Evolutionary conservation across 2,113 vertebrate species (phyloP), one percentile per base, ranked within the genome.

Genomic region (Monarcha castaneiventris): DNA sequence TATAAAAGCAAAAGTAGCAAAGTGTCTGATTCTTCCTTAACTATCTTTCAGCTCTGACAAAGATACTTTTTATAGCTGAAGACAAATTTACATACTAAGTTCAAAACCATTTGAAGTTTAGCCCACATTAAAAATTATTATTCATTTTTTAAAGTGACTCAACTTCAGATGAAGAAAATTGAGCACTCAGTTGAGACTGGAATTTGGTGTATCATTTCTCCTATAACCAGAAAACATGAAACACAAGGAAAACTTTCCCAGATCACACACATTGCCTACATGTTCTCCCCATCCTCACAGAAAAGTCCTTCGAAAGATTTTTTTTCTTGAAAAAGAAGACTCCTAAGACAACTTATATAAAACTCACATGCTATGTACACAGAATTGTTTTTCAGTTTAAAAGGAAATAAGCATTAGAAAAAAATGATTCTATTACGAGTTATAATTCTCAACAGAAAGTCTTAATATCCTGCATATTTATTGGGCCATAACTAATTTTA

Each of bases 41-140:
- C 14, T 81, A 21, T 75, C 56, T 55, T 95, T 85, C 46, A 76
- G 27, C 37, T 20, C 39, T 95, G 84, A 83, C 23, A 72, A 83
- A 86, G 66, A 44, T 37, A 67, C 63, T 21, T 90, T 83, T 81
- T 77, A 80, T 94, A 94, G 88, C 72, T 62, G 26, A 89, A 73
- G 58, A 79, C 27, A 89, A 93, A 95, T 93, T 94, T 84, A 69
- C 87, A 91, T 90, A 58, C 11, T 32, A 84, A 84, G 27, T 84
- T 81, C 35, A 80, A 95, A 94, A 76, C 5, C 0, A 0, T 49
- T 87, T 72, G 68, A 80, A 39, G 56, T 63, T 80, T 68, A 94
- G 80, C 87, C 80, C 89, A 95, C 90, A 94, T 90, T 59, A 87
- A 84, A 88, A 95, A 93, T 82, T 56, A 75, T 89, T 56, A 96